phyloP scores from a whole-genome alignment of 2,797 vertebrate genomes.

The Zenarchopterus dispar region DNA sequence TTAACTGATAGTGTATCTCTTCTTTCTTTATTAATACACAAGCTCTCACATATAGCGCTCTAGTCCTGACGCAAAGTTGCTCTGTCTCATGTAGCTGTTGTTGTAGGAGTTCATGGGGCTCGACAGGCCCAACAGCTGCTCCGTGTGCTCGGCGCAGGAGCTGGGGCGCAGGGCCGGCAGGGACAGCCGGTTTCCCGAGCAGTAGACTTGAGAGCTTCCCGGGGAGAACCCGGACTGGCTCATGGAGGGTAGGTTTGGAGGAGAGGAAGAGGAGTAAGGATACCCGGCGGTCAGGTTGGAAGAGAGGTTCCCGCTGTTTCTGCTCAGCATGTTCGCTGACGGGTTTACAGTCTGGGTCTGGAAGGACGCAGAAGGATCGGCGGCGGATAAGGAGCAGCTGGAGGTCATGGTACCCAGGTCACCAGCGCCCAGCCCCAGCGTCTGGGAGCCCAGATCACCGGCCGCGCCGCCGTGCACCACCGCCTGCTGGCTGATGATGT shows the following conservation, averaged over 20 bases:
- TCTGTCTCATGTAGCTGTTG: slow-evolving; percentile 89
- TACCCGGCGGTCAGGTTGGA: slow-evolving; percentile 78
- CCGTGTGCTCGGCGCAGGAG: slow-evolving; percentile 86
- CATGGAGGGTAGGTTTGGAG: slow-evolving; percentile 82
- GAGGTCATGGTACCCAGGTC: slow-evolving; percentile 83
- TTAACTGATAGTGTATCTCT: background rate
- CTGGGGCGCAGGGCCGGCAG: slow-evolving; percentile 82
- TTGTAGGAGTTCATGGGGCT: slow-evolving; percentile 85
- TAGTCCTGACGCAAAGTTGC: slow-evolving; percentile 87
- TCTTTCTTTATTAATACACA: too few species aligned
- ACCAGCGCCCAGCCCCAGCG: slow-evolving; percentile 77
- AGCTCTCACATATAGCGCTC: slow-evolving; percentile 90
- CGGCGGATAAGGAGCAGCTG: slow-evolving; percentile 79
- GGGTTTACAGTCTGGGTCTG: slow-evolving; percentile 80
- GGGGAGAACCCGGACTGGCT: slow-evolving; percentile 86
- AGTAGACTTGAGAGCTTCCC: slow-evolving; percentile 86
- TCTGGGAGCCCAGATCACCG: slow-evolving; percentile 77
- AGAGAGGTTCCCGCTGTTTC: slow-evolving; percentile 75
- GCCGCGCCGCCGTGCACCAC: slow-evolving; percentile 78
- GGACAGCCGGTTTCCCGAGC: slow-evolving; percentile 82
- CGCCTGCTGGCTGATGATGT: slow-evolving; percentile 90
- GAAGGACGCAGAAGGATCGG: slow-evolving; percentile 85
- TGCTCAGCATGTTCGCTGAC: slow-evolving; percentile 74
- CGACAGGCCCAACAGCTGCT: slow-evolving; percentile 87
- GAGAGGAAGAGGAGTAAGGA: slow-evolving; percentile 84